Conservation (phyloP, 2,888 invertebrate species). For the Thymelicus lineola region DNA sequence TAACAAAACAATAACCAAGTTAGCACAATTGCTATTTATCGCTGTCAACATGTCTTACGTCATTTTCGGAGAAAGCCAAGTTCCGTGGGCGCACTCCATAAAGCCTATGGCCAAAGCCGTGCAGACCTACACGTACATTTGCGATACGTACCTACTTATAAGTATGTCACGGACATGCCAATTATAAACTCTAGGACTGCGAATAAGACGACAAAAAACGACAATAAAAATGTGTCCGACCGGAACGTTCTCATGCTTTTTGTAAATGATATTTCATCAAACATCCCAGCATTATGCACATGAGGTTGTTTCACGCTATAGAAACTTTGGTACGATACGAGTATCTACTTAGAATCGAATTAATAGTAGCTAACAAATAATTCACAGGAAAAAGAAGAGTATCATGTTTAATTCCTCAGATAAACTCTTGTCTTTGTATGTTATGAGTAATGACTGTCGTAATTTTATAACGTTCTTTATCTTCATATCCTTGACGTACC, state of each 20-base stretch:
- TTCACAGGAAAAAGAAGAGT: too few relatives aligned
- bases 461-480: too few relatives aligned
- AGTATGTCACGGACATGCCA: slow-evolving; percentile 26
- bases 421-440: too few relatives aligned
- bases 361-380: too few relatives aligned
- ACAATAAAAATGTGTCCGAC: slow-evolving; percentile 8
- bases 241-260: slow-evolving; percentile 25
- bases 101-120: background rate
- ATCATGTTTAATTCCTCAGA: too few relatives aligned
- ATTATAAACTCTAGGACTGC: slow-evolving; percentile 9
- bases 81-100: slow-evolving; percentile 5
- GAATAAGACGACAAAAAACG: slow-evolving; percentile 2
- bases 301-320: slow-evolving; percentile 1
- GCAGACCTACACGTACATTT: background rate
- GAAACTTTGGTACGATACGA: background rate
- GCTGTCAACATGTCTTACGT: slow-evolving; percentile 14
- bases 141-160: slow-evolving; percentile 9
- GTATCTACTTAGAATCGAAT: background rate
- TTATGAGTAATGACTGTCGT: too few relatives aligned
- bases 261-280: slow-evolving; percentile 5
- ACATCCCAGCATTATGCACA: slow-evolving; percentile 3
- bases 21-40: slow-evolving; percentile 17
- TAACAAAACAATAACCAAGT: slow-evolving; percentile 26
- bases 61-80: slow-evolving; percentile 31
- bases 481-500: too few relatives aligned